phyloP scores from a whole-genome alignment of 2,888 invertebrate genomes.

The Volucella zonaria region DNA sequence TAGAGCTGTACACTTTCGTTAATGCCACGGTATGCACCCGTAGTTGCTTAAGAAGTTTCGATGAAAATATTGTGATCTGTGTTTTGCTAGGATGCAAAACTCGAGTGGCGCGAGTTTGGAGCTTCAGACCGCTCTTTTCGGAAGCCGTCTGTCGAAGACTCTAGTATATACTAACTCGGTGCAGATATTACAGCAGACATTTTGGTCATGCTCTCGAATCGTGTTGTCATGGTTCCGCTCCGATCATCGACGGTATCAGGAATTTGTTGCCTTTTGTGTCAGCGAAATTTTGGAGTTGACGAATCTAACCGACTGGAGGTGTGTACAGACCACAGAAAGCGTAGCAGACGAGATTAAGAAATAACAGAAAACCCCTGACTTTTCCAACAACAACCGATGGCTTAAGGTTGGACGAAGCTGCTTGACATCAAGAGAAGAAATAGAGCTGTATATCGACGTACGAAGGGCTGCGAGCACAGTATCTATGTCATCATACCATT shows the following conservation, averaged over 20 bases:
- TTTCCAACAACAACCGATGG: slow-evolving; percentile 39
- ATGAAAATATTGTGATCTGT: slow-evolving; percentile 10
- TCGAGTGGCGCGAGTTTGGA: slow-evolving; percentile 12
- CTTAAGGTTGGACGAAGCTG: not conserved
- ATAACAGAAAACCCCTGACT: slow-evolving; percentile 23
- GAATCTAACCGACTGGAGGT: not conserved
- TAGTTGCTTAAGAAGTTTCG: slow-evolving; percentile 6
- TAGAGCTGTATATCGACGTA: not conserved
- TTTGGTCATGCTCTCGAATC: not conserved
- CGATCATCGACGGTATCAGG: no score
- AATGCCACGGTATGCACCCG: slow-evolving; percentile 63
- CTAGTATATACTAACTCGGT: not conserved
- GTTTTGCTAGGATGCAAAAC: slow-evolving; percentile 22
- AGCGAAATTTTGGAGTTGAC: not conserved
- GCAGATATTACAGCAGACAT: not conserved
- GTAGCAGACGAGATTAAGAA: slow-evolving; percentile 55
- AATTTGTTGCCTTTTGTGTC: not conserved
- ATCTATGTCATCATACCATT: not conserved
- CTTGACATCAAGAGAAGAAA: slow-evolving; percentile 1
- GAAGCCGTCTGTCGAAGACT: not conserved
- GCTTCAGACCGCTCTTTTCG: slow-evolving; percentile 1
- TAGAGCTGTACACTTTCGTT: slow-evolving; percentile 59
- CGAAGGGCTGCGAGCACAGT: slow-evolving; percentile 23
- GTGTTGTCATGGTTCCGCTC: not conserved
- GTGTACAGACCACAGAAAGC: no score